Conservation (phyloP, 35 echinoderm and acorn worm species). For the Holothuria glaberrima region DNA sequence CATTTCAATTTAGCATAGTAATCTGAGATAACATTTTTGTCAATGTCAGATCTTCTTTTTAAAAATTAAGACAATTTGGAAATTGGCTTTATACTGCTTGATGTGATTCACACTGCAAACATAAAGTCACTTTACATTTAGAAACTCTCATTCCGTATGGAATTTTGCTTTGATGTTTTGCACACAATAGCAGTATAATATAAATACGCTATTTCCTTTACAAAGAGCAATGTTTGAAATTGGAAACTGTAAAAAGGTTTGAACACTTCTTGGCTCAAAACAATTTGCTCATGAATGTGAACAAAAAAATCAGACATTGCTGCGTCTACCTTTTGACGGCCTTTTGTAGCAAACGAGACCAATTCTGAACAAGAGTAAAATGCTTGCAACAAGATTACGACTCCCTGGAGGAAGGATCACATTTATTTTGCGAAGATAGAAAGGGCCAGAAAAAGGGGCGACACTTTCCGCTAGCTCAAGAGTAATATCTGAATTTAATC, state of each 20-base stretch:
- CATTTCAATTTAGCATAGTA: too few relatives aligned
- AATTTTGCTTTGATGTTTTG: background rate
- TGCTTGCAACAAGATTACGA: constrained; percentile 42
- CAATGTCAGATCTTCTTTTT: too few relatives aligned
- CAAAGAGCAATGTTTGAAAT: constrained; percentile 22
- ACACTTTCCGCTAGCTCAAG: constrained; percentile 38
- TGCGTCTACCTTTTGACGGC: constrained; percentile 16
- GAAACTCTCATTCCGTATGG: background rate
- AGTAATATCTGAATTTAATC: constrained; percentile 47
- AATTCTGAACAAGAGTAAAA: constrained; percentile 11
- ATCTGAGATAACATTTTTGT: too few relatives aligned
- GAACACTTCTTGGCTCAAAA: constrained; percentile 15
- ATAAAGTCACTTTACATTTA: constrained; percentile 10
- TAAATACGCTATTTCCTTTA: constrained; percentile 14
- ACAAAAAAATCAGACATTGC: background rate
- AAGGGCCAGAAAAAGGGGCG: constrained; percentile 24
- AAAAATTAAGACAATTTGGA: too few relatives aligned
- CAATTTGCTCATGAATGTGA: constrained; percentile 49
- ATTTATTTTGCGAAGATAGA: constrained; percentile 45
- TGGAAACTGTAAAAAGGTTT: background rate
- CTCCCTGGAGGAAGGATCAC: constrained; percentile 17
- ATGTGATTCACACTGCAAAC: constrained; percentile 16
- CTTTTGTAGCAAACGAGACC: constrained; percentile 42
- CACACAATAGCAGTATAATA: too few relatives aligned
- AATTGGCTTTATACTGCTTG: background rate